phyloP scores from a whole-genome alignment of 2,113 vertebrate species.

The Phasianus colchicus region DNA sequence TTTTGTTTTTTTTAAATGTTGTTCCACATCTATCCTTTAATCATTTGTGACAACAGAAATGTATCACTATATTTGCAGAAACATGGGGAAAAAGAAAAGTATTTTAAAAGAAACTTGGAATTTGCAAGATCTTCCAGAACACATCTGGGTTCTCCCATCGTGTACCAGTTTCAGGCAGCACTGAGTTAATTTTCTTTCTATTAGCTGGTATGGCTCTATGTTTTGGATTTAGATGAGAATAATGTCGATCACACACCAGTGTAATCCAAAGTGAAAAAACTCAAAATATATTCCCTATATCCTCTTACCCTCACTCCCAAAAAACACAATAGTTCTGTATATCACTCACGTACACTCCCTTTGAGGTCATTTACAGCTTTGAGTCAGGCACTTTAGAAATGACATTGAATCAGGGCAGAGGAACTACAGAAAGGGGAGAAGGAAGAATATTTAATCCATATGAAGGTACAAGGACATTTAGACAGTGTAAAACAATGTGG shows the following conservation, averaged over 20 bases:
- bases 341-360: not conserved
- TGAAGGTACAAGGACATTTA: not conserved
- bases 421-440: not conserved
- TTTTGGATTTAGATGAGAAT: not conserved
- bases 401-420: not conserved
- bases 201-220: not conserved
- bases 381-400: not conserved
- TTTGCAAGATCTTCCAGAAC: not conserved
- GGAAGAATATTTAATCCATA: not conserved
- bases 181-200: not conserved
- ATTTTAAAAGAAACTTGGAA: not conserved
- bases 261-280: not conserved
- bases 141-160: accelerated
- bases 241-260: not conserved
- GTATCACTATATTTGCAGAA: not conserved
- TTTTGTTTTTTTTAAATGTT: not conserved
- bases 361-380: not conserved
- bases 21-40: not conserved
- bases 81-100: not conserved
- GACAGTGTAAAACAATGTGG: not conserved
- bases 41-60: not conserved
- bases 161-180: not conserved
- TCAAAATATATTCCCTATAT: not conserved
- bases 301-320: not conserved
- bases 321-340: not conserved